These are phyloP conservation scores for Andrena flavipes DNA, from an alignment of 2,888 invertebrate genomes.

Conservation along the genomic window DNA sequence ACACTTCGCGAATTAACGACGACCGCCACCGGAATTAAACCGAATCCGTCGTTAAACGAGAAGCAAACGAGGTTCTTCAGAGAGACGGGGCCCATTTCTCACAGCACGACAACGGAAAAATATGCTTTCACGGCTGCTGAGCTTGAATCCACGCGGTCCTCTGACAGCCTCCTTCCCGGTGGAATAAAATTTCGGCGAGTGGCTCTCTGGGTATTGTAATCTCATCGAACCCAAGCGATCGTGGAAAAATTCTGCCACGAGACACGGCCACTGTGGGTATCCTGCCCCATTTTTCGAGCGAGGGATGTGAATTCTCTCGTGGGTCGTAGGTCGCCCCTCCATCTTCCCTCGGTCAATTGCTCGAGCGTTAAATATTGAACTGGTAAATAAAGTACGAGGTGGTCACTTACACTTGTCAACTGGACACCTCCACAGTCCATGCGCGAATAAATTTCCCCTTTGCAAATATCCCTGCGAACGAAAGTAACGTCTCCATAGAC, in stretches of 20 bases:
- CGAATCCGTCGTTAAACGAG: conserved; percentile 36
- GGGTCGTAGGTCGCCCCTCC: too few species aligned
- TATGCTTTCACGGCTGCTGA: conserved; percentile 9
- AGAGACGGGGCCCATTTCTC: neutral
- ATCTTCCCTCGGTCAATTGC: too few species aligned
- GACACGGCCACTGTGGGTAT: neutral
- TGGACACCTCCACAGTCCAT: too few species aligned
- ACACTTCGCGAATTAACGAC: conserved; percentile 45
- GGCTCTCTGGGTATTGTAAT: conserved; percentile 12
- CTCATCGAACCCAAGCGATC: neutral
- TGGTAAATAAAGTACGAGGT: too few species aligned
- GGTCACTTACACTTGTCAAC: too few species aligned
- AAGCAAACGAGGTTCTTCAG: conserved; percentile 25
- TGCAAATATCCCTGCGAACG: neutral
- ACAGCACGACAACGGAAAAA: neutral
- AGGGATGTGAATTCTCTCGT: neutral
- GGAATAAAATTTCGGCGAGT: conserved; percentile 13
- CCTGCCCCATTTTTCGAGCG: neutral
- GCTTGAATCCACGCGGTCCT: conserved; percentile 15
- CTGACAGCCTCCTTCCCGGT: neutral
- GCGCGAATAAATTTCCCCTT: too few species aligned
- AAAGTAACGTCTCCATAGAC: neutral
- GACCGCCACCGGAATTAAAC: conserved; percentile 17
- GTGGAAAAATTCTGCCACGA: neutral
- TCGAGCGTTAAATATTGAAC: too few species aligned